phyloP scores from a whole-genome alignment of 2,888 invertebrate genomes.

The Ommatoiulus sabulosus region DNA sequence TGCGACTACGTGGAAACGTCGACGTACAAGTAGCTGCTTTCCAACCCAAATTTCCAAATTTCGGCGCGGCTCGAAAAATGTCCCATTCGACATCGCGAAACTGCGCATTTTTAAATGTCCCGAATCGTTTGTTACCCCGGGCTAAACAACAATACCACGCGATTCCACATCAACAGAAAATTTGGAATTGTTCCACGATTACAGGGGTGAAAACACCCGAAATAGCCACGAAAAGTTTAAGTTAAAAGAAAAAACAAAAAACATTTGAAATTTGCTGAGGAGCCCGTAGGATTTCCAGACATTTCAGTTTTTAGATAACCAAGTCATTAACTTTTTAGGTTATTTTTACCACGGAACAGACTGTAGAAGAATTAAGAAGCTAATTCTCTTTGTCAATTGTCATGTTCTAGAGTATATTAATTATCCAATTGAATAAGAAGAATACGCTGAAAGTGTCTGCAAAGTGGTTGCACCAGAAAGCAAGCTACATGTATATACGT shows the following conservation, averaged over 20 bases:
- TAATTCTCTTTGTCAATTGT: too few relatives aligned
- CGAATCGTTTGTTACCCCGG: background rate
- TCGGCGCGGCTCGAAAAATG: background rate
- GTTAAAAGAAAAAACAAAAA: background rate
- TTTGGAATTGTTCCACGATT: conserved; percentile 7
- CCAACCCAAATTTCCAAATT: background rate
- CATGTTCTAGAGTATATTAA: too few relatives aligned
- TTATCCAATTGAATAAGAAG: too few relatives aligned
- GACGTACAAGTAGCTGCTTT: background rate
- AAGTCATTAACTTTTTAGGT: too few relatives aligned
- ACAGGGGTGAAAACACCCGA: background rate
- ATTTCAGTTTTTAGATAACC: too few relatives aligned
- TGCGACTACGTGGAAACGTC: background rate
- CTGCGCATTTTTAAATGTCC: background rate
- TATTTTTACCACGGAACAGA: too few relatives aligned
- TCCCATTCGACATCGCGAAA: background rate
- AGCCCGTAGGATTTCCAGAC: background rate
- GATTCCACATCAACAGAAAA: background rate
- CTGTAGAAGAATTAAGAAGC: too few relatives aligned
- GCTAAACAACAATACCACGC: background rate
- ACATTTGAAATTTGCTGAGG: background rate
- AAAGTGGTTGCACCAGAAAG: too few relatives aligned
- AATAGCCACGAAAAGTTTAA: background rate
- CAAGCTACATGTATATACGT: too few relatives aligned
- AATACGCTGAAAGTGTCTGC: too few relatives aligned